Conservation (phyloP, 2,888 invertebrate genomes). For the Diarsia brunnea region DNA sequence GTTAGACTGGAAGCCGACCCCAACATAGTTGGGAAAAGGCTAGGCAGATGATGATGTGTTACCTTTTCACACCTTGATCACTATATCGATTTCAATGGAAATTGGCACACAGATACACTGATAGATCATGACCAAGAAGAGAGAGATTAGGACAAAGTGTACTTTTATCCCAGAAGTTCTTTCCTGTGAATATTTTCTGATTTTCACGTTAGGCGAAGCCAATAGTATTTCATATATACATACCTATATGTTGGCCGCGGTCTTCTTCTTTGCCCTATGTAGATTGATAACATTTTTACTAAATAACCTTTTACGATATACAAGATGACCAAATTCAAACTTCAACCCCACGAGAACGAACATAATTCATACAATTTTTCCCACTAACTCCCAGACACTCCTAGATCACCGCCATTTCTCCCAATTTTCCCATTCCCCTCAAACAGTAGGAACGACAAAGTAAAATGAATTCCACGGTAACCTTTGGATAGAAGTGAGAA, state of each 20-base stretch:
- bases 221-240: not conserved
- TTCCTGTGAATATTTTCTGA: not conserved
- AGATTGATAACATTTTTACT: not conserved
- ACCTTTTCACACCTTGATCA: no score
- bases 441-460: slow-evolving; percentile 47
- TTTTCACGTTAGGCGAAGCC: not conserved
- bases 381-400: not conserved
- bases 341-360: slow-evolving; percentile 5
- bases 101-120: no score
- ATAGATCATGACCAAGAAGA: not conserved
- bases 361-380: slow-evolving; percentile 27
- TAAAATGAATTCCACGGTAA: slow-evolving; percentile 65
- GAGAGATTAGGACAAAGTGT: not conserved
- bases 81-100: no score
- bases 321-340: not conserved
- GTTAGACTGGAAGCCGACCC: no score
- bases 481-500: slow-evolving; percentile 64
- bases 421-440: slow-evolving; percentile 2
- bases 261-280: not conserved
- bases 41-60: no score
- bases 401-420: slow-evolving; percentile 34
- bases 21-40: no score
- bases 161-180: not conserved
- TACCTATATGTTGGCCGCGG: not conserved
- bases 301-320: not conserved